Evolutionary conservation across 2,797 vertebrate genomes (phyloP), one percentile per base, ranked within the genome.

Genomic region (Melanotaenia parkinsoni): DNA sequence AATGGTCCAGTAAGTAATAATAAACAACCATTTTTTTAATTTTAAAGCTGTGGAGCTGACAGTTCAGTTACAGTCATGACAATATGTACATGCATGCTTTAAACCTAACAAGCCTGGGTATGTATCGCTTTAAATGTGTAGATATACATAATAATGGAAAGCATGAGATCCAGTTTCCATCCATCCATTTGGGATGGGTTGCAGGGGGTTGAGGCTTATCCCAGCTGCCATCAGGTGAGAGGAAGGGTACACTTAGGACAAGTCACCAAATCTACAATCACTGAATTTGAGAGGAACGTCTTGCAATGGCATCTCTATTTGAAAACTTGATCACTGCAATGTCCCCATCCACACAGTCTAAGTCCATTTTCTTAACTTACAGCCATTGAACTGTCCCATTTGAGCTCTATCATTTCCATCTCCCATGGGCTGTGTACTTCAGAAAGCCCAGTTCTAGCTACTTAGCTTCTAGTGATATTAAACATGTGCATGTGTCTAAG

Each of bases 391-490:
- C 77, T 73, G 72, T 79, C 80, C 87, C 76, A 72, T 80, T 81
- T 85, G 77, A 88, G 74, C 62, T 62, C 67, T 72, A 89, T 89
- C 76, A 84, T 72, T 77, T 71, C 74, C 68, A 86, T 83, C 80
- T 88, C 87, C 83, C 72, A 16, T 32, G 60, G 76, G 88, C 66
- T 70, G 66, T 81, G 86, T 88, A 79, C 87, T 88, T 89, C 71
- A 74, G 76, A 67, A 58, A 71, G 50, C 45, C 63, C 20, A 65
- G 80, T 65, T 74, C 72, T 62, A 70, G 65, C 65, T 68, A 64
- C 69, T 71, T 51, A 65, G 63, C 70, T 68, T 74, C 53, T 63
- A 61, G 58, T 71, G 76, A 72, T 87, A 68, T 77, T 58, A 77
- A 80, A 69, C 53, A n/a, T 72, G 73, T 65, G 51, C 20, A 63